Base-by-base conservation (phyloP, 64 coral and sea anemone species). In the Trachythela sp. region DNA sequence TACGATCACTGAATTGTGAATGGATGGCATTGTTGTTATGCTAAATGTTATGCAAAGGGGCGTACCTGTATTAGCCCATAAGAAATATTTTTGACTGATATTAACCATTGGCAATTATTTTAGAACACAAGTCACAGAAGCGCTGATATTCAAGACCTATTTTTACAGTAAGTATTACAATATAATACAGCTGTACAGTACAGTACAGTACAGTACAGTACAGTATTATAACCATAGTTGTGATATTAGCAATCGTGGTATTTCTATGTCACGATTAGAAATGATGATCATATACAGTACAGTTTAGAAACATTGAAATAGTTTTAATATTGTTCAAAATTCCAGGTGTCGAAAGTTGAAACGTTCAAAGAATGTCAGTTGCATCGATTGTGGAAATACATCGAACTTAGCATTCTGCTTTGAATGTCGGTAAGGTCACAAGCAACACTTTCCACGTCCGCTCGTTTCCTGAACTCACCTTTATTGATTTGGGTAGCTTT, bases 371-470 rank as follows among this genome's bases (percentile, higher is more conserved):
- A 80, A 35, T 30, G 31, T 30, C 20, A 80, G 33, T 80, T 80
- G 75, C 75, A 80, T 15, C 30, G 75, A 36, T 15, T 80, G 75
- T 80, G 75, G 75, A 17, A 13, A 38, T 80, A 37, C 2, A 37
- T 80, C 75, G 75, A 80, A 80, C 30, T 39, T 80, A 15, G 75
- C 75, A 30, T 80, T 37, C 30, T 80, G 75, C 17, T 35, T 80
- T 22, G 75, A 80, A 80, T 80, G 75, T 22, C 31, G 75, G 75
- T 80, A 80, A 15, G 75, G 20, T 68, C 3, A 68, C 59, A 31
- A 68, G 20, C 30, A n/a, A n/a, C n/a, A n/a, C n/a, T n/a, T n/a
- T n/a, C 59, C 18, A 6, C 5, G 59, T n/a, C 30, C 59, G 59
- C 59, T 6, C 18, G 18, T 6, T 68, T 68, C 30, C 5, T 31